Evolutionary conservation across 2,888 invertebrate genomes (phyloP).

Genomic region (Dorcus hopei): DNA sequence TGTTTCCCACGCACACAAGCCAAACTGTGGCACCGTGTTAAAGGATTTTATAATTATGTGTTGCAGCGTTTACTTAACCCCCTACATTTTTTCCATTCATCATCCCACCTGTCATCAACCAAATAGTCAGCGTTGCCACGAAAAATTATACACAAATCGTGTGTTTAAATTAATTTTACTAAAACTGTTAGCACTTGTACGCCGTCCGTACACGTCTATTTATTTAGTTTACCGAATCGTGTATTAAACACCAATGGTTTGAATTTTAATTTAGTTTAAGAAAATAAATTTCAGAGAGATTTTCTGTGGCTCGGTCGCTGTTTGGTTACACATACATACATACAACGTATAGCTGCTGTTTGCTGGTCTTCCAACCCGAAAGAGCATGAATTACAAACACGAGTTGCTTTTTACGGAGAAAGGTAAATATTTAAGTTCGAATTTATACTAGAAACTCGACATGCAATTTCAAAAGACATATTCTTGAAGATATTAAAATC

Average conservation of each 20-base stretch:
- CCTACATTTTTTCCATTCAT: slow-evolving; percentile 10
- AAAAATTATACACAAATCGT: background rate
- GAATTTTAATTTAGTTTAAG: background rate
- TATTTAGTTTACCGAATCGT: background rate
- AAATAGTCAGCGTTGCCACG: background rate
- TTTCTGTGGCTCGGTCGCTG: background rate
- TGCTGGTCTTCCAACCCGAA: background rate
- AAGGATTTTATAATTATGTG: slow-evolving; percentile 28
- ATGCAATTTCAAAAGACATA: background rate
- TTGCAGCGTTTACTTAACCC: slow-evolving; percentile 14
- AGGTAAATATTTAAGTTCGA: background rate
- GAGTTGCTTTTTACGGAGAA: background rate
- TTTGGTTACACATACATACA: background rate
- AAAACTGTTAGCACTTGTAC: background rate
- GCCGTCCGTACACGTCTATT: background rate
- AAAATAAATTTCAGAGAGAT: background rate
- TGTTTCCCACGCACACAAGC: slow-evolving; percentile 34
- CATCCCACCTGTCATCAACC: slow-evolving; percentile 1
- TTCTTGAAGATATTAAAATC: background rate
- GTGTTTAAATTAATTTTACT: background rate
- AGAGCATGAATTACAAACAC: background rate
- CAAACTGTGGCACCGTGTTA: slow-evolving; percentile 35
- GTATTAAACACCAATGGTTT: background rate
- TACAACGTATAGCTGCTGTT: background rate
- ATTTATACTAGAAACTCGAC: background rate